Evolutionary conservation across 2,888 invertebrate genomes (phyloP), one percentile per base, ranked within the genome.

Genomic region (Erebia epiphron): DNA sequence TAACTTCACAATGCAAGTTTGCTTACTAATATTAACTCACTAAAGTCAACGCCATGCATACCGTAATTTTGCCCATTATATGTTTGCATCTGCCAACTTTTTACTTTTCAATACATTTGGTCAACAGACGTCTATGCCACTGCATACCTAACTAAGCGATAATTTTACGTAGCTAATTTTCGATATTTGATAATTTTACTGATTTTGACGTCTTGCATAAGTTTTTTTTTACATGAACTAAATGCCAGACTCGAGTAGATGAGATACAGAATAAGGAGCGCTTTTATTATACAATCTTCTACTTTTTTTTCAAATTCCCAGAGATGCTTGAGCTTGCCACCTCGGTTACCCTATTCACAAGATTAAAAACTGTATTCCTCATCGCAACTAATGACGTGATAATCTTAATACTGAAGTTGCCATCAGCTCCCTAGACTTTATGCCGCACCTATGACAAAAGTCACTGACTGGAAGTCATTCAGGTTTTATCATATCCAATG

Each of bases 361-460:
- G 46, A 7, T n/a, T n/a, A 4, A 14, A 50, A 50, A 50, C 14
- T n/a, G 5, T 8, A 50, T 5, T 14, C 14, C 14, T 14, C 13
- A 49, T 49, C 3, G 13, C n/a, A 14, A 5, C 49, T 14, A 49
- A 49, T 5, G 16, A 52, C 9, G 16, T 18, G 16, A 2, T 54
- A 18, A 54, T 18, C 54, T 1, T 54, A 18, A 46, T 2, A 54
- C 16, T 11, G 18, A 54, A 10, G 16, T 8, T 16, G 9, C 9
- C 16, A 52, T 18, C 9, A 52, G 52, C 52, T 52, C 16, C 2
- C 18, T 54, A 13, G 11, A 21, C 13, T 13, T 70, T 70, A 72
- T 62, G 61, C 54, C 46, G 62, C 49, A 57, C 46, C 65, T 65
- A 70, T 72, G 58, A 61, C 72, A 72, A 57, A 26, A 73, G 58